Evolutionary conservation across 1,140 invertebrate species (phyloP), one percentile per base, ranked within the genome.

Genomic region (Scaptomyza pallida): DNA sequence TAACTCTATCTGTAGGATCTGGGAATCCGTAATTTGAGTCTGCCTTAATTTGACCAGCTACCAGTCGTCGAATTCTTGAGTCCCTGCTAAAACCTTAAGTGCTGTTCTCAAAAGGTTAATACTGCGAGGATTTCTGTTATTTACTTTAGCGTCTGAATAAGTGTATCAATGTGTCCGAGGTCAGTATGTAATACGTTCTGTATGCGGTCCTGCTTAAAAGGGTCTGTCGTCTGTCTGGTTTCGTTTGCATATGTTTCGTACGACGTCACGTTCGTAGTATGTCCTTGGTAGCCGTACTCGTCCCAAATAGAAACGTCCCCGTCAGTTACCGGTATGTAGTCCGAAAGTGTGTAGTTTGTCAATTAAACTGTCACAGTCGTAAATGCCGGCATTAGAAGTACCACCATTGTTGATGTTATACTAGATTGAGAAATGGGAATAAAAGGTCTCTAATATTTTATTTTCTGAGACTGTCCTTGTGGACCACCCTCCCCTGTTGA

Each of bases 1-100:
- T 56, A 59, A 10, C 19, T 68, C 47, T 0, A 45, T 26, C 15
- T 69, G 65, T 62, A 48, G 23, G 2, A 54, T 44, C 13, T 43
- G 41, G 30, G 51, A 15, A 26, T 23, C 61, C 13, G 19, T 57
- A 57, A 71, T n/a, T 12, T 26, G 15, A 9, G 13, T 33, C 9
- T 70, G 51, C n/a, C 44, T 23, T 6, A 55, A 51, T 37, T 71
- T 57, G 5, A 69, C 12, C 13, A 54, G 59, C 16, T 64, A 35
- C 23, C 23, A 26, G 6, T 26, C 23, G 6, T 26, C 23, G 5
- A 26, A 26, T 1, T 26, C 23, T 5, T 57, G 57, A n/a, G 57
- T 61, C 5, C 57, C 23, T 6, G 56, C 56, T 16, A 68, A 13
- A 33, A 40, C 54, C 9, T 65, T 71, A 9, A 71, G 12, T 0